Conservation (phyloP, 2,888 invertebrate species). For the Chirona hameri region DNA sequence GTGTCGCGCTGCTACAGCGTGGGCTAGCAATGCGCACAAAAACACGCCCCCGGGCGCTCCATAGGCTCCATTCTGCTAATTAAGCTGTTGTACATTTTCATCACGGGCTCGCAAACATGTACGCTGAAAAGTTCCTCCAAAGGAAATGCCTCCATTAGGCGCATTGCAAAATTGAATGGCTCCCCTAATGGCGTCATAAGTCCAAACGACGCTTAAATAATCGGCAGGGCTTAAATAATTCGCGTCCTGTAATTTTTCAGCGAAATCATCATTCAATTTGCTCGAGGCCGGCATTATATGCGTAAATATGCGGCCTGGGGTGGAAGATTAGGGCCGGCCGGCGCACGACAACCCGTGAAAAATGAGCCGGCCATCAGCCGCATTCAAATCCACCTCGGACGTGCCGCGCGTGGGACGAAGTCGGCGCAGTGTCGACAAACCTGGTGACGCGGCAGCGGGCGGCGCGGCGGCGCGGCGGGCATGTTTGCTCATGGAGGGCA, state of each 20-base stretch:
- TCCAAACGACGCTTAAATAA: background rate
- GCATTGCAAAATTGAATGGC: background rate
- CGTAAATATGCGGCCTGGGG: background rate
- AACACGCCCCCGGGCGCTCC: background rate
- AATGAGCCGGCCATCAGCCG: background rate
- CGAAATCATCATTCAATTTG: slow-evolving; percentile 24
- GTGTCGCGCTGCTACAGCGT: background rate
- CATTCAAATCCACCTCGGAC: background rate
- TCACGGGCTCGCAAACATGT: background rate
- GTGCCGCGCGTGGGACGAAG: background rate
- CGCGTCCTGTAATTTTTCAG: background rate
- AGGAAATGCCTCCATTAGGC: slow-evolving; percentile 10
- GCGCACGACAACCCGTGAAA: background rate
- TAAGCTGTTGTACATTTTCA: slow-evolving; percentile 24
- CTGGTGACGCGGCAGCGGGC: background rate
- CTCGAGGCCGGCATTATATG: background rate
- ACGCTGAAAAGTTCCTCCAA: background rate
- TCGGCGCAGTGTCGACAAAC: background rate
- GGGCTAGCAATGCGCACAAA: background rate
- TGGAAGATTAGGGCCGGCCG: background rate
- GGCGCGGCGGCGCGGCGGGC: background rate
- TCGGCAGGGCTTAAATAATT: slow-evolving; percentile 1
- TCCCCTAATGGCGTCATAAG: background rate
- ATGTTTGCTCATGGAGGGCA: background rate
- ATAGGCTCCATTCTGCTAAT: background rate